These are phyloP conservation scores for Acanthurus leucopareius DNA, from an alignment of 2,797 vertebrate genomes.

Conservation along the genomic window DNA sequence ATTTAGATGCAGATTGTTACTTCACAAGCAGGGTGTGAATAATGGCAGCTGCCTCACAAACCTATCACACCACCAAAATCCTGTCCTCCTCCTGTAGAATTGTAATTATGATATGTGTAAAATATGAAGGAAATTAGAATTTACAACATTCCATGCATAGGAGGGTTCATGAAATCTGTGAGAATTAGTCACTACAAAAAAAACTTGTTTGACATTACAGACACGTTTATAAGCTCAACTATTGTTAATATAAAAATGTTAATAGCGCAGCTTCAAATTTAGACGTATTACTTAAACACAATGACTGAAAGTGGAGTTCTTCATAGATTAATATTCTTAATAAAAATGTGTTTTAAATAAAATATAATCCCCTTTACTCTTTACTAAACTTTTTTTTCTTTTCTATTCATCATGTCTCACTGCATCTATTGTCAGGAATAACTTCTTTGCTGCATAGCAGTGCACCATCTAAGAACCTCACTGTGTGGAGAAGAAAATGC, in stretches of 20 bases:
- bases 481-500: slow-evolving; percentile 44
- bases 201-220: not conserved
- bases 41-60: too few relatives aligned
- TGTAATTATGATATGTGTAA: too few relatives aligned
- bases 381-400: not conserved
- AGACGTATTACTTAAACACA: not conserved
- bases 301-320: not conserved
- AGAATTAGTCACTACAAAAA: not conserved
- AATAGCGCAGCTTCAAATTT: not conserved
- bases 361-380: not conserved
- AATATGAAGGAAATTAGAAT: too few relatives aligned
- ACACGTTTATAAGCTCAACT: not conserved
- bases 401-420: not conserved
- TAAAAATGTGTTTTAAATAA: not conserved
- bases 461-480: slow-evolving; percentile 43
- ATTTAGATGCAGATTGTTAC: too few relatives aligned
- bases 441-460: slow-evolving; percentile 20
- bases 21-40: too few relatives aligned
- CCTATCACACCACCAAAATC: too few relatives aligned
- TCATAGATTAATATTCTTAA: not conserved
- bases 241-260: not conserved
- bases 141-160: too few relatives aligned
- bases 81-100: too few relatives aligned
- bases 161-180: too few relatives aligned
- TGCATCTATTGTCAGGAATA: slow-evolving; percentile 40